Base-by-base conservation (phyloP, 2,113 vertebrate genomes). In the Anthoscopus minutus region DNA sequence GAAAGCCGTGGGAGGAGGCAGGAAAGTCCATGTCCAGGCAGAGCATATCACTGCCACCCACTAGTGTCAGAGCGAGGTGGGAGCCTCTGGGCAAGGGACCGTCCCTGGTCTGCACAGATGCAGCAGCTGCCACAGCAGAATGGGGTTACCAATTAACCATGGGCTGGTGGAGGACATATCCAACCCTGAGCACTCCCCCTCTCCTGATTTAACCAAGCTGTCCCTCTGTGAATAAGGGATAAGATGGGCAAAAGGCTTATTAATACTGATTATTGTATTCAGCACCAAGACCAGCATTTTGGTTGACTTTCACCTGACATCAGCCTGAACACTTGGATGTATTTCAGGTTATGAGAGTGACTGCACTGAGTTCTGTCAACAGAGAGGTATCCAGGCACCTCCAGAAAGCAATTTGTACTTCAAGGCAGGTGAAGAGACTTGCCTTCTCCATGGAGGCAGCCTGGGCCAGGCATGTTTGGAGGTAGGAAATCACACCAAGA, bases 81-180 rank as follows among this genome's bases (percentile, higher is more conserved):
- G 28, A 81, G 31, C 38, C 0, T 14, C 7, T 7, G 33, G 37
- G n/a, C 35, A 89, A 69, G 66, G 58, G 81, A 67, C 31, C 0
- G 0, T 60, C 61, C 57, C 89, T 19, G 69, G 25, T 33, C 45
- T 4, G 4, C 76, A n/a, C 0, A 3, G 91, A 67, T 80, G 67
- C 22, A 21, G 28, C 1, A 0, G 31, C 6, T 7, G 58, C 45
- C 4, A 1, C 9, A 33, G 40, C 25, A 6, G 28, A 86, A 28
- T 0, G 4, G 54, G 23, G 22, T 53, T 15, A 51, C 24, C 40
- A 72, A 22, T 18, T 76, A 73, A 57, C 64, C 33, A 5, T 1
- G 19, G 38, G 53, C 31, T 44, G 57, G 27, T 14, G 51, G 38
- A 82, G 30, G 42, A 51, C 50, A 57, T 9, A 4, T 33, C 47